These are phyloP conservation scores for Aphelocoma coerulescens DNA, from an alignment of 2,113 vertebrate species.

Conservation along the genomic window DNA sequence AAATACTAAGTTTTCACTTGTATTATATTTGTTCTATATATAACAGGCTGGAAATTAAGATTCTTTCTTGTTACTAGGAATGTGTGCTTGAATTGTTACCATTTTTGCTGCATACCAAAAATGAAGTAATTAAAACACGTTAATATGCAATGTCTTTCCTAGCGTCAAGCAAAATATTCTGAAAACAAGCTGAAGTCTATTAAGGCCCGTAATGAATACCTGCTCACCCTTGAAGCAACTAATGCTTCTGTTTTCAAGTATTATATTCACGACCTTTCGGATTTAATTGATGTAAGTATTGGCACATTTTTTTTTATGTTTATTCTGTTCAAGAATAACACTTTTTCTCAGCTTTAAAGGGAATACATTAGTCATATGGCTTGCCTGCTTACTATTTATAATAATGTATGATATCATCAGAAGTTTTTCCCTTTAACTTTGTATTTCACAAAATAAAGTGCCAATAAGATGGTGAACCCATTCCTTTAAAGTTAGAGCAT, in stretches of 20 bases:
- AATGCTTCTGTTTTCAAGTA: constrained; percentile 98
- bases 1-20: not conserved
- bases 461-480: not conserved
- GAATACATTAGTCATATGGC: not conserved
- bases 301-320: not conserved
- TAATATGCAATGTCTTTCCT: constrained; percentile 42
- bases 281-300: constrained; percentile 96
- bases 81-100: not conserved
- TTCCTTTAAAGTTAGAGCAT: not conserved
- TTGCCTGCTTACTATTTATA: not conserved
- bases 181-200: constrained; percentile 99
- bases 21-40: not conserved
- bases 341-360: not conserved
- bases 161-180: constrained; percentile 98
- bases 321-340: not conserved
- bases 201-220: constrained; percentile 97
- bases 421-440: not conserved
- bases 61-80: not conserved
- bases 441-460: not conserved
- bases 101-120: not conserved
- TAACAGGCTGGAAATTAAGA: not conserved
- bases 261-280: constrained; percentile 96
- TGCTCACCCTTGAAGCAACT: constrained; percentile 95
- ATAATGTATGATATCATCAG: not conserved
- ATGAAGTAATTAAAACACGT: not conserved